Conservation (phyloP, 2,888 invertebrate species). For the Nephrotoma guestfalica region DNA sequence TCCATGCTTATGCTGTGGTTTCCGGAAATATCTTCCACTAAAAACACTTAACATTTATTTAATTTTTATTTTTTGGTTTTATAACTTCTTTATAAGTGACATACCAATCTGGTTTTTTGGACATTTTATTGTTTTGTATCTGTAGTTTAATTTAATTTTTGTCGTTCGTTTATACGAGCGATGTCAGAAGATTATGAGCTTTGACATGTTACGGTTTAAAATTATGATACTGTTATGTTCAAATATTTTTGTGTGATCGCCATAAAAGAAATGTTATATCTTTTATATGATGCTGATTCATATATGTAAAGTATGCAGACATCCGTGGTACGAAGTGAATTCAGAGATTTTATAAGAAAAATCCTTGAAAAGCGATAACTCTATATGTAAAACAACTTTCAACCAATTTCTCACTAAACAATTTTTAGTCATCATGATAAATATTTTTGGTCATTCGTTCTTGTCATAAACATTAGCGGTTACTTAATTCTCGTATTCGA, state of each 20-base stretch:
- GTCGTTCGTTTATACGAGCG: not conserved
- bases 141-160: not conserved
- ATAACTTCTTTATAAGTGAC: not conserved
- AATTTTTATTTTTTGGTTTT: not conserved
- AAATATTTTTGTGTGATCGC: not conserved
- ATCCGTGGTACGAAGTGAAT: not conserved
- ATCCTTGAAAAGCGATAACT: not conserved
- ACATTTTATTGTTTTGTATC: not conserved
- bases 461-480: not conserved
- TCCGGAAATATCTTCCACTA: not conserved
- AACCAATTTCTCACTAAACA: not conserved
- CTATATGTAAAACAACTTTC: not conserved
- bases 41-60: not conserved
- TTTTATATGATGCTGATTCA: not conserved
- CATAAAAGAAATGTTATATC: not conserved
- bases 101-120: not conserved
- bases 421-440: not conserved
- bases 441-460: not conserved
- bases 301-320: not conserved
- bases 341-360: not conserved
- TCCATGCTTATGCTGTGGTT: not conserved
- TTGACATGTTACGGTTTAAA: not conserved
- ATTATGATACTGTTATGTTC: not conserved
- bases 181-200: not conserved
- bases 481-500: not conserved